phyloP scores from a whole-genome alignment of 2,113 vertebrate genomes.

The Atlantisia rogersi region DNA sequence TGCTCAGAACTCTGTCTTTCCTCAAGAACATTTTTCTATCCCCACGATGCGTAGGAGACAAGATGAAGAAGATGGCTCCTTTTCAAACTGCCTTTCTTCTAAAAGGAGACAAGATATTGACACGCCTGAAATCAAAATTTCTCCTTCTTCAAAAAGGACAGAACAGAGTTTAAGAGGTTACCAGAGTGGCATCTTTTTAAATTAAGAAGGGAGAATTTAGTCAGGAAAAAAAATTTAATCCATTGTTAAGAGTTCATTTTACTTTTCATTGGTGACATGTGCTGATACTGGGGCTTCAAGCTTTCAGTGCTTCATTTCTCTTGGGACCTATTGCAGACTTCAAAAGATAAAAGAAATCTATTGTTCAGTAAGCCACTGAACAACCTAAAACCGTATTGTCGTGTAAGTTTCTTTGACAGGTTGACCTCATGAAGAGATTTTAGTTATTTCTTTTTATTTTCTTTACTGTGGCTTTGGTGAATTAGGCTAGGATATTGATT shows the following conservation, averaged over 20 bases:
- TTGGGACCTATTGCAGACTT: slow-evolving; percentile 7
- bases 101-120: background rate
- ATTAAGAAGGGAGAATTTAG: slow-evolving; percentile 3
- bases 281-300: background rate
- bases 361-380: slow-evolving; percentile 15
- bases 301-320: background rate
- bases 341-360: slow-evolving; percentile 46
- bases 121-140: slow-evolving; percentile 25
- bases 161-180: slow-evolving; percentile 25
- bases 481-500: slow-evolving; percentile 34
- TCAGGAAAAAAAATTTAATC: slow-evolving; percentile 8
- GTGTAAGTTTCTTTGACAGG: slow-evolving; percentile 17
- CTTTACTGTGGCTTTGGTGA: background rate
- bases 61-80: background rate
- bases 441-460: slow-evolving; percentile 29
- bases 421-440: slow-evolving; percentile 23
- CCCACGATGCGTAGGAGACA: background rate
- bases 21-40: background rate
- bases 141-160: background rate
- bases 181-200: slow-evolving; percentile 12
- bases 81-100: background rate
- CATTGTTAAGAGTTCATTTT: slow-evolving; percentile 52
- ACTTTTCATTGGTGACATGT: background rate
- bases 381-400: background rate
- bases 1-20: background rate